Conservation (phyloP, 2,797 vertebrate genomes). For the Lagodon rhomboides region DNA sequence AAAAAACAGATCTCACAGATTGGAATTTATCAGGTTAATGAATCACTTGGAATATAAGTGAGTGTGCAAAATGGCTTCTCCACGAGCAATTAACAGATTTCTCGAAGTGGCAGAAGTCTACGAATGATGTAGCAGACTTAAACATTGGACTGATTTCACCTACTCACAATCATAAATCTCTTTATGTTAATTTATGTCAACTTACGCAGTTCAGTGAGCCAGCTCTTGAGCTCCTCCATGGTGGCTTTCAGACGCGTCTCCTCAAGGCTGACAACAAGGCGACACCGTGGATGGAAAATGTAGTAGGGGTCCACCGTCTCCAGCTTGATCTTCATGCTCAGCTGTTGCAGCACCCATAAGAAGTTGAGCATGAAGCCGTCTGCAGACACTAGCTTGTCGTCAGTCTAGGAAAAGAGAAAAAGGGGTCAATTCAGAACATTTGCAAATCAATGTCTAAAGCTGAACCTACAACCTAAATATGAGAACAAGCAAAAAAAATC, state of each 20-base stretch:
- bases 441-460: neutral
- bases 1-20: slow-evolving; percentile 4
- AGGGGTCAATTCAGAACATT: slow-evolving; percentile 9
- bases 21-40: neutral
- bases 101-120: slow-evolving; percentile 21
- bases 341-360: slow-evolving; percentile 97
- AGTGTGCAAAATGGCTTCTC: slow-evolving; percentile 19
- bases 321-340: slow-evolving; percentile 98
- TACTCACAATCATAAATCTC: neutral
- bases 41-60: slow-evolving; percentile 16
- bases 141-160: neutral
- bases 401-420: slow-evolving; percentile 85
- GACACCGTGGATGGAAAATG: slow-evolving; percentile 96
- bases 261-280: slow-evolving; percentile 91
- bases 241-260: slow-evolving; percentile 97
- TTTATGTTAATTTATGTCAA: slow-evolving; percentile 35
- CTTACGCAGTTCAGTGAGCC: slow-evolving; percentile 94
- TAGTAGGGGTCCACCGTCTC: slow-evolving; percentile 98
- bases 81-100: neutral
- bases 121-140: neutral
- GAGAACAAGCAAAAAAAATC: neutral
- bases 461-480: neutral
- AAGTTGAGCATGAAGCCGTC: slow-evolving; percentile 99
- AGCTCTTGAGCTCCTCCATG: slow-evolving; percentile 94
- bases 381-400: slow-evolving; percentile 97